phyloP scores from a whole-genome alignment of 2,888 invertebrate species.

The Prostheceraeus crozeri region DNA sequence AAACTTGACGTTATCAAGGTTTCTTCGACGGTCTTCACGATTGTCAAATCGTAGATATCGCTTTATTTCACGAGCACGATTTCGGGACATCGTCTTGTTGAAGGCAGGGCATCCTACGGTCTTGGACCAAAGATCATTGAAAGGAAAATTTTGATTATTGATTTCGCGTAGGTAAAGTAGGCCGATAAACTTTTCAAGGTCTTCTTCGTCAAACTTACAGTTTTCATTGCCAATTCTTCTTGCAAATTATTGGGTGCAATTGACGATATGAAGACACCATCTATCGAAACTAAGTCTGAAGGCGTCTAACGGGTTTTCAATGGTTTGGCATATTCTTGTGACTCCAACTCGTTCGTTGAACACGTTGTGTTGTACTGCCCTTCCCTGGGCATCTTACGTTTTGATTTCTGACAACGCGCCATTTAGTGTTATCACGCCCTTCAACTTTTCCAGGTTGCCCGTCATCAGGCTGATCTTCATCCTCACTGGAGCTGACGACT shows the following conservation, averaged over 20 bases:
- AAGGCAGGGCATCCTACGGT: not conserved
- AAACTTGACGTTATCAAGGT: conserved; percentile 4
- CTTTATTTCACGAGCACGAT: conserved; percentile 13
- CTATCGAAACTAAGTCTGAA: not conserved
- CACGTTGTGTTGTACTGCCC: conserved; percentile 1
- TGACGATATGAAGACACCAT: conserved; percentile 13
- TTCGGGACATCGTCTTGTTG: conserved; percentile 4
- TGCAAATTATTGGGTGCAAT: conserved; percentile 13
- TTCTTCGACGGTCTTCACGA: not conserved
- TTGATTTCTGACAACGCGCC: not conserved
- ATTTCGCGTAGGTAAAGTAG: conserved; percentile 4
- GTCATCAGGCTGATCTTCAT: no score
- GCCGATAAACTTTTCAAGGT: not conserved
- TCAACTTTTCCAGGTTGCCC: not conserved
- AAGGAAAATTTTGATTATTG: conserved; percentile 6
- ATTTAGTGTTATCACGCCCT: conserved; percentile 6
- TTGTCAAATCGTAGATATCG: not conserved
- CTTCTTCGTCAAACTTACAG: conserved; percentile 4
- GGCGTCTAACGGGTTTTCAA: conserved; percentile 2
- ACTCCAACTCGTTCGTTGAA: conserved; percentile 22
- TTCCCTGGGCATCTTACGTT: conserved; percentile 3
- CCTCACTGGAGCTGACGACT: not conserved
- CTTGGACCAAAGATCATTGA: not conserved
- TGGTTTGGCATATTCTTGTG: not conserved
- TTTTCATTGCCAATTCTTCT: conserved; percentile 4